Evolutionary conservation across 1,140 invertebrate species (phyloP).

Genomic region (Drosophila albomicans): DNA sequence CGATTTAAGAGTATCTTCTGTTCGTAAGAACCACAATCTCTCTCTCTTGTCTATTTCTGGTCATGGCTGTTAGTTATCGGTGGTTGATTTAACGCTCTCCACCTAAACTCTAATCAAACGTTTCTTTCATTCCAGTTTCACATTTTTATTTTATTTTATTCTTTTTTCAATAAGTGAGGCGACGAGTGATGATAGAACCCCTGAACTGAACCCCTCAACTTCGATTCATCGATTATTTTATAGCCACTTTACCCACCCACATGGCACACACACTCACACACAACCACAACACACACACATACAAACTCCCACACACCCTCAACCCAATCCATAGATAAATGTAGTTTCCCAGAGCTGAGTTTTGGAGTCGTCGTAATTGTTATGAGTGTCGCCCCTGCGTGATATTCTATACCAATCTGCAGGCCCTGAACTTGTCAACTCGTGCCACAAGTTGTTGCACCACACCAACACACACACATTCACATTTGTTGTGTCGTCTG

Average conservation of each 20-base stretch:
- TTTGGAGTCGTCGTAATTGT: constrained; percentile 33
- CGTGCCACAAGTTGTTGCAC: constrained; percentile 75
- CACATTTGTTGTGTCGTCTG: constrained; percentile 5
- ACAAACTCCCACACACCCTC: constrained; percentile 3
- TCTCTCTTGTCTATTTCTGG: constrained; percentile 6
- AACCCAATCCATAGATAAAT: background rate
- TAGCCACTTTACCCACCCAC: constrained; percentile 55
- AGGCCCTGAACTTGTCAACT: constrained; percentile 62
- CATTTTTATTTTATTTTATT: constrained; percentile 1
- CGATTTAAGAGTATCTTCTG: background rate
- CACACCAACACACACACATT: background rate
- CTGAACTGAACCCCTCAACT: constrained; percentile 18
- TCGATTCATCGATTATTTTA: constrained; percentile 69
- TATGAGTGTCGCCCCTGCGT: constrained; percentile 36
- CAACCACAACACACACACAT: constrained; percentile 13
- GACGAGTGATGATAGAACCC: constrained; percentile 40
- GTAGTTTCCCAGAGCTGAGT: constrained; percentile 25
- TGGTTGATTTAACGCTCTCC: constrained; percentile 39
- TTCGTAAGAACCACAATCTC: constrained; percentile 6
- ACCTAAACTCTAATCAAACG: constrained; percentile 42
- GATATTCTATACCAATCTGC: constrained; percentile 13
- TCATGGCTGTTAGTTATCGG: constrained; percentile 28
- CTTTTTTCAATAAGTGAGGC: constrained; percentile 37
- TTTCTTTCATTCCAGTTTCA: constrained; percentile 4
- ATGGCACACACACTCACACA: constrained; percentile 34